Evolutionary conservation across 2,797 vertebrate genomes (phyloP).

Genomic region (Alosa sapidissima): DNA sequence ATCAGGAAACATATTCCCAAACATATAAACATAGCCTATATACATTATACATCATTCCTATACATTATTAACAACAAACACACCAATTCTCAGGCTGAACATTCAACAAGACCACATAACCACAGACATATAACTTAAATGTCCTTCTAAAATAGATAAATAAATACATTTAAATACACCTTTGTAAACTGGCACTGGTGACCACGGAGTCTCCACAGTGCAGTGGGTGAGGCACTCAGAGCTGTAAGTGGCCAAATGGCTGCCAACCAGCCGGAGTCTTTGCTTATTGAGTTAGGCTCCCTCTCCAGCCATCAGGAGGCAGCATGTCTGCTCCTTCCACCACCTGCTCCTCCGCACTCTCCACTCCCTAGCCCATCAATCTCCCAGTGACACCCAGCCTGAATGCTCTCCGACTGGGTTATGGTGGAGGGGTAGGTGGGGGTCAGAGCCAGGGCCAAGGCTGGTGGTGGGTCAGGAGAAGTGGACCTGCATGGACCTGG

Average conservation of each 20-base stretch:
- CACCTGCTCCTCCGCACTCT: constrained; percentile 45
- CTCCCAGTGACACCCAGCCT: constrained; percentile 43
- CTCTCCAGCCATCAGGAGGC: constrained; percentile 19
- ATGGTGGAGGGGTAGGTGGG: constrained; percentile 32
- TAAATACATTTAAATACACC: background rate
- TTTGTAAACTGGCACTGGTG: background rate
- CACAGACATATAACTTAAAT: background rate
- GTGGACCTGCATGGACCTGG: background rate
- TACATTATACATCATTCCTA: background rate
- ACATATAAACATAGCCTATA: background rate
- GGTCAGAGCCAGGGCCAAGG: constrained; percentile 31
- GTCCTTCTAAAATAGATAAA: background rate
- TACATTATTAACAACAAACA: background rate
- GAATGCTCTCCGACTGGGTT: constrained; percentile 38
- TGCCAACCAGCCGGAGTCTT: background rate
- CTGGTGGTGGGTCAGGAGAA: background rate
- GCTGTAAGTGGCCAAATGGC: constrained; percentile 7
- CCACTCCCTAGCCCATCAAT: constrained; percentile 34
- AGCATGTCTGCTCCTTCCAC: constrained; percentile 36
- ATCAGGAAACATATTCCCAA: no score
- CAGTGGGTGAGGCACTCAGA: background rate
- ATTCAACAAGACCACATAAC: background rate
- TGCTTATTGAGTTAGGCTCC: constrained; percentile 24
- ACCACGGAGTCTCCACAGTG: background rate
- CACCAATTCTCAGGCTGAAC: background rate